Conservation (phyloP, 2,113 vertebrate species). For the Dunckerocampus dactyliophorus region DNA sequence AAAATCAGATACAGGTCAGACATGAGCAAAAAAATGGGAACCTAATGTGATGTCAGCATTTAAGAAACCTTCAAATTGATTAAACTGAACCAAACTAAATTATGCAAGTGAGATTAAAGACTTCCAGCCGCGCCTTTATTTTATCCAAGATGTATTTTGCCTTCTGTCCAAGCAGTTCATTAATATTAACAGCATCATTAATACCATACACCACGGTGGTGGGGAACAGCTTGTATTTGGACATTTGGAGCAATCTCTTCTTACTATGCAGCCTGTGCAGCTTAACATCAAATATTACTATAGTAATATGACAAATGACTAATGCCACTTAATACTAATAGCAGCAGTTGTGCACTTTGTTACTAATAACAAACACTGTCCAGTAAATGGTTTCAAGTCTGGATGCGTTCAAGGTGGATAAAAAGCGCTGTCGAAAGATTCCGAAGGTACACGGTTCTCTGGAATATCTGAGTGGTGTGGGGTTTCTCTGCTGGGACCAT, state of each 20-base stretch:
- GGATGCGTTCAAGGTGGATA: conserved; percentile 58
- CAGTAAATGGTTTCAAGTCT: not conserved
- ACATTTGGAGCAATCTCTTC: conserved; percentile 1
- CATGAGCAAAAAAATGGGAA: too few species aligned
- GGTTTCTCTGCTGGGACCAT: conserved; percentile 55
- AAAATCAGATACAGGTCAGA: too few species aligned
- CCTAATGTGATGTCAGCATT: too few species aligned
- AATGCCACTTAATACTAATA: conserved; percentile 19
- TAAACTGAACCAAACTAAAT: too few species aligned
- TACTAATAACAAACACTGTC: conserved; percentile 25
- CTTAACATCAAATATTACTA: conserved; percentile 7
- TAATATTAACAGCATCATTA: not conserved
- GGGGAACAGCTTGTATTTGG: conserved; percentile 17
- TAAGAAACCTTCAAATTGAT: too few species aligned
- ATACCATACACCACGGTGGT: conserved; percentile 1
- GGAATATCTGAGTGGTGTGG: conserved; percentile 38
- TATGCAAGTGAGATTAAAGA: not conserved
- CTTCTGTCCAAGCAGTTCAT: not conserved
- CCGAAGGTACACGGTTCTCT: conserved; percentile 41
- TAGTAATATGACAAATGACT: conserved; percentile 9
- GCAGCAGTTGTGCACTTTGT: conserved; percentile 22
- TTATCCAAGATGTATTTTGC: conserved; percentile 30
- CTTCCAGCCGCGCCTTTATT: not conserved
- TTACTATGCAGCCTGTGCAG: not conserved
- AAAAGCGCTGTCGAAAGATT: conserved; percentile 69